Conservation (phyloP, 2,113 vertebrate genomes). For the Pelmatolapia mariae region DNA sequence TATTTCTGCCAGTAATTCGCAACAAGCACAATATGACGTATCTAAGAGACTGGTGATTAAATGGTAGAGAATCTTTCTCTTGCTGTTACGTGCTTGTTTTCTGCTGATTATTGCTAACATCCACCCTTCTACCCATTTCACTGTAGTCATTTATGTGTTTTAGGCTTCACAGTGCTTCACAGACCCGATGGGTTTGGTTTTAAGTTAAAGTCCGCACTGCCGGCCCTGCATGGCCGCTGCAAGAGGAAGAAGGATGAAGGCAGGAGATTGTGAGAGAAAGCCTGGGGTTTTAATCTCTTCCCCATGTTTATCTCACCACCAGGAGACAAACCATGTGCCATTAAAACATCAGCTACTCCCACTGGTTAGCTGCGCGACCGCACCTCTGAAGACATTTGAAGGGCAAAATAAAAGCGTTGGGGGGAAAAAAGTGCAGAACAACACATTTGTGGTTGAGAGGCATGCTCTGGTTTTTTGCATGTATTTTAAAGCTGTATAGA, state of each 20-base stretch:
- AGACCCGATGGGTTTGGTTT: conserved; percentile 41
- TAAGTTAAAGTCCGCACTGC: conserved; percentile 49
- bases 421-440: not conserved
- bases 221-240: conserved; percentile 39
- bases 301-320: conserved; percentile 67
- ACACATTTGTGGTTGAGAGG: conserved; percentile 14
- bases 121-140: not conserved
- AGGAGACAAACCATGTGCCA: conserved; percentile 65
- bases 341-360: conserved; percentile 69
- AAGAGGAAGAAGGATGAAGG: conserved; percentile 55
- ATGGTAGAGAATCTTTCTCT: conserved; percentile 5
- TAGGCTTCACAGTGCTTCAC: not conserved
- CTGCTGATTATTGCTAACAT: conserved; percentile 1
- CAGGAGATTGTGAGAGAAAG: conserved; percentile 63
- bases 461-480: conserved; percentile 9
- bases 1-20: not conserved
- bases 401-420: conserved; percentile 52
- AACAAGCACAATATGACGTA: conserved; percentile 1
- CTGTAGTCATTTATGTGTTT: not conserved
- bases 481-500: not conserved
- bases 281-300: conserved; percentile 69
- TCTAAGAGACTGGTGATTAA: conserved; percentile 41
- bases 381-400: conserved; percentile 65
- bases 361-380: conserved; percentile 38
- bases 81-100: conserved; percentile 13